Percentiles rank a stretch among this genome's conserved stretches.
phyloP scores from a whole-genome alignment of 1,140 invertebrate species.

The Papilio glaucus region DNA sequence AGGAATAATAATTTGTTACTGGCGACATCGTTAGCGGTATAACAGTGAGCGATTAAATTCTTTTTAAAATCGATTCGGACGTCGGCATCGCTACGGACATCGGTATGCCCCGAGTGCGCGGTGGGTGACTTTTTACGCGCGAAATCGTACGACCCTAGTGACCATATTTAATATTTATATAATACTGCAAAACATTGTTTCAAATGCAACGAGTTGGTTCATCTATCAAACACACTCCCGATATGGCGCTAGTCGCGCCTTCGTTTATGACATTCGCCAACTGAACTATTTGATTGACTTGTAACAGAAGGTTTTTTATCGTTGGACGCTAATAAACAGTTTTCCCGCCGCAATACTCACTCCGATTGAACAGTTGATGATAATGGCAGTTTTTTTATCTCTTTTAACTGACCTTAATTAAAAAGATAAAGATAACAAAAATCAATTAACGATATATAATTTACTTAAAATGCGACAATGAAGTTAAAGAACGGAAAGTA shows the following conservation, averaged over 20 bases:
- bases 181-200: conserved; percentile 34
- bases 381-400: neutral
- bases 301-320: conserved; percentile 57
- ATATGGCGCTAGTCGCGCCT: conserved; percentile 59
- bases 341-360: conserved; percentile 50
- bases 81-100: conserved; percentile 5
- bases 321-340: conserved; percentile 52
- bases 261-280: conserved; percentile 49
- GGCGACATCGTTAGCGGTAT: conserved; percentile 32
- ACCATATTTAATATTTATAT: conserved; percentile 33
- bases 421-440: neutral
- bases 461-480: neutral
- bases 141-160: conserved; percentile 28
- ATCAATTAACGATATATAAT: neutral
- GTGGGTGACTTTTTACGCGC: conserved; percentile 32
- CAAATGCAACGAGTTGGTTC: conserved; percentile 44
- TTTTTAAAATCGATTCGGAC: conserved; percentile 21
- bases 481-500: too few species aligned
- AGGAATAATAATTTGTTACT: conserved; percentile 12
- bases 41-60: neutral
- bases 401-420: neutral
- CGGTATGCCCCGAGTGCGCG: conserved; percentile 30
- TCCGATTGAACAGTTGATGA: neutral
- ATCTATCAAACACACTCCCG: conserved; percentile 56
- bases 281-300: conserved; percentile 61